phyloP scores from a whole-genome alignment of 1,140 invertebrate genomes.

The Spodoptera frugiperda region DNA sequence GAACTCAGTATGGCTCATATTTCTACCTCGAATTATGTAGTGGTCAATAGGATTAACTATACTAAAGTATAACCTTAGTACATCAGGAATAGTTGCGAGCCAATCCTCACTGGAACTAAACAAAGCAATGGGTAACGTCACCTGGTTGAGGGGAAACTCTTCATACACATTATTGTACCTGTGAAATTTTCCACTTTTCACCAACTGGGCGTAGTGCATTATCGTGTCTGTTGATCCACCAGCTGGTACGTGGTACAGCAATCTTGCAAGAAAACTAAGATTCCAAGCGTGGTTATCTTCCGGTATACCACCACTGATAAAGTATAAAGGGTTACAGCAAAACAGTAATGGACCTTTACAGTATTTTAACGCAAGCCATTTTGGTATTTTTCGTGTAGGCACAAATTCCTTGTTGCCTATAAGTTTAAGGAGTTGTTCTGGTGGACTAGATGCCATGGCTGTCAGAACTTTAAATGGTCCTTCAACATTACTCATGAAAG shows the following conservation, averaged over 20 bases:
- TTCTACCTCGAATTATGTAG: conserved; percentile 62
- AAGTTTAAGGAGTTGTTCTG: conserved; percentile 84
- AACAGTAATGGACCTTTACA: conserved; percentile 86
- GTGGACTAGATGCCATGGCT: conserved; percentile 82
- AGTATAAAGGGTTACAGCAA: conserved; percentile 89
- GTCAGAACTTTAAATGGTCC: conserved; percentile 88
- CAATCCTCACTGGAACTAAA: conserved; percentile 90
- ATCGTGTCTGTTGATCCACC: conserved; percentile 92
- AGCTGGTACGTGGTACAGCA: conserved; percentile 91
- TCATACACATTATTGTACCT: conserved; percentile 88
- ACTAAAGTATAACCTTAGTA: conserved; percentile 66
- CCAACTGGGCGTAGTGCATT: conserved; percentile 89
- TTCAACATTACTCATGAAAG: conserved; percentile 88
- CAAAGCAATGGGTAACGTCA: conserved; percentile 89
- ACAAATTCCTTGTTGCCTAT: conserved; percentile 88
- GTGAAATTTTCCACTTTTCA: conserved; percentile 87
- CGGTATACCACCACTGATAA: conserved; percentile 88
- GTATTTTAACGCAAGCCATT: conserved; percentile 86
- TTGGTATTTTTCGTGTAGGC: conserved; percentile 86
- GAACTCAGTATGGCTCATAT: conserved; percentile 73
- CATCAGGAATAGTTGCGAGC: conserved; percentile 86
- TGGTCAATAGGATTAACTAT: conserved; percentile 70
- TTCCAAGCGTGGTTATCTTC: conserved; percentile 87
- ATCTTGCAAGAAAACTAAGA: conserved; percentile 59
- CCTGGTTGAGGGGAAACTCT: conserved; percentile 87